Conservation (phyloP, 1,140 invertebrate species). For the Drosophila pruinosa region DNA sequence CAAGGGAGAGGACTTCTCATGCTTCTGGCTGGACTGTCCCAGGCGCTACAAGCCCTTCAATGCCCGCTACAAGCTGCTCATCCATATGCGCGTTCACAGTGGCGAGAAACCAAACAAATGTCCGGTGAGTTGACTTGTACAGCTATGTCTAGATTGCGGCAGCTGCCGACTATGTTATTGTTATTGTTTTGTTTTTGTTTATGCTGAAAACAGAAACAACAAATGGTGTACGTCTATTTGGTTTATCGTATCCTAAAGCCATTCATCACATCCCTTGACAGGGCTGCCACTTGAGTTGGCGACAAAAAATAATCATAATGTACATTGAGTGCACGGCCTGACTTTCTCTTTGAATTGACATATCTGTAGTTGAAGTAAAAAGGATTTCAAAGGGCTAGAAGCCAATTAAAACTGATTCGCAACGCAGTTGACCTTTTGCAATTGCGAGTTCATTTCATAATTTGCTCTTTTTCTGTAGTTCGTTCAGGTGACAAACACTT, state of each 20-base stretch:
- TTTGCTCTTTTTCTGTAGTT: neutral
- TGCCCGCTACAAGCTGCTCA: conserved; percentile 97
- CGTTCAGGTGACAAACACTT: neutral
- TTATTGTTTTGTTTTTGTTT: neutral
- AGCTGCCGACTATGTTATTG: neutral
- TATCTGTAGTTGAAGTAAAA: neutral
- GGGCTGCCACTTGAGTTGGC: neutral
- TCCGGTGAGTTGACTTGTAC: conserved; percentile 89
- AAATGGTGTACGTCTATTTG: conserved; percentile 3
- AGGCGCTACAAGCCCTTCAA: conserved; percentile 94
- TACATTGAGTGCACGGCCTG: neutral
- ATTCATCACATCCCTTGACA: neutral
- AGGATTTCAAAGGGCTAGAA: neutral
- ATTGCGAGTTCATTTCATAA: conserved; percentile 2
- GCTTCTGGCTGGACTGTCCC: conserved; percentile 95
- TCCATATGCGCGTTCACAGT: conserved; percentile 98
- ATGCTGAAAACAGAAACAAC: neutral
- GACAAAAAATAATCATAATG: conserved; percentile 1
- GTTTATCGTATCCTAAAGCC: neutral
- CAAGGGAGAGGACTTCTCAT: conserved; percentile 94
- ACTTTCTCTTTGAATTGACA: neutral
- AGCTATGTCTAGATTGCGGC: neutral
- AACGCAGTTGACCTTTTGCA: too few species aligned
- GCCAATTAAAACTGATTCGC: conserved; percentile 24
- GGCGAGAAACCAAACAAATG: conserved; percentile 98